Evolutionary conservation across 2,797 vertebrate species (phyloP).

Genomic region (Melanotaenia boesemani): DNA sequence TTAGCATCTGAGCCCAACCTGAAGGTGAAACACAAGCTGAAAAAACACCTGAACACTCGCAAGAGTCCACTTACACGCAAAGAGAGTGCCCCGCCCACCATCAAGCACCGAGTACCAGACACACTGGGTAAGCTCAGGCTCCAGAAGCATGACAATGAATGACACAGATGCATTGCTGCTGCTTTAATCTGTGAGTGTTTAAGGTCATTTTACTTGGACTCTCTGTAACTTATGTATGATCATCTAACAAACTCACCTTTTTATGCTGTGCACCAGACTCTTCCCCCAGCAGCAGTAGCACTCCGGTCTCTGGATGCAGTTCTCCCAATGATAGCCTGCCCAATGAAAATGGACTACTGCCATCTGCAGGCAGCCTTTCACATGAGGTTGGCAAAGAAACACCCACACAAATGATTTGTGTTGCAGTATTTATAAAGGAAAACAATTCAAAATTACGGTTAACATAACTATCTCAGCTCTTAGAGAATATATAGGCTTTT

Average conservation of each 20-base stretch:
- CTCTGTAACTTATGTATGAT: background rate
- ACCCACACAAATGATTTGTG: background rate
- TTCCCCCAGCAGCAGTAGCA: constrained; percentile 96
- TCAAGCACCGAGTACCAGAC: constrained; percentile 88
- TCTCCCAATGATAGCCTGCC: constrained; percentile 94
- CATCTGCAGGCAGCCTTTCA: constrained; percentile 78
- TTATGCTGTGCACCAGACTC: constrained; percentile 83
- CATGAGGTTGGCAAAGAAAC: constrained; percentile 85
- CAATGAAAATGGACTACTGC: constrained; percentile 88
- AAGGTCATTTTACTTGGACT: background rate
- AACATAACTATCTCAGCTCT: background rate
- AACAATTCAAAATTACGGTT: background rate
- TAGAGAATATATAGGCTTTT: background rate
- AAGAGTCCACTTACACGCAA: constrained; percentile 95
- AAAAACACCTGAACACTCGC: constrained; percentile 93
- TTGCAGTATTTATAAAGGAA: background rate
- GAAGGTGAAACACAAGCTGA: constrained; percentile 94
- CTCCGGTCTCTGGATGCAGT: constrained; percentile 94
- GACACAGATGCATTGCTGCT: background rate
- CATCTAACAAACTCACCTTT: background rate
- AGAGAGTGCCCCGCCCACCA: constrained; percentile 91
- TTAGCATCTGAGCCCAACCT: constrained; percentile 95
- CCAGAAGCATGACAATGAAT: background rate
- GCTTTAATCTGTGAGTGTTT: background rate
- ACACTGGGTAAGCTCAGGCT: constrained; percentile 83